Evolutionary conservation across 1,140 invertebrate species (phyloP).

Genomic region (Trichoplusia ni): DNA sequence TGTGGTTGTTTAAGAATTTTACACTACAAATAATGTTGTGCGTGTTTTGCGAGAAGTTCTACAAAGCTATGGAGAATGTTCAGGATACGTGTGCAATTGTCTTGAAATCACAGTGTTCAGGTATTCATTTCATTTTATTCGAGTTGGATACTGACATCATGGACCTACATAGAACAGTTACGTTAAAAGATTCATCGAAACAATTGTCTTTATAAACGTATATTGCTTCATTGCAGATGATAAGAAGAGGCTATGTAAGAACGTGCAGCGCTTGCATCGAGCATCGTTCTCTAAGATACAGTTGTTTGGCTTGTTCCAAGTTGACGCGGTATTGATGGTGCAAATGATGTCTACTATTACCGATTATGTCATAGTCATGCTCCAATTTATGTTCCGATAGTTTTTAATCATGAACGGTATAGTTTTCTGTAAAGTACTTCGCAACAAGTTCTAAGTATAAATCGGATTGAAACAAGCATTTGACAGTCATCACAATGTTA

Average conservation of each 20-base stretch:
- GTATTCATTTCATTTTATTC: too few relatives aligned
- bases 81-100: background rate
- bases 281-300: too few relatives aligned
- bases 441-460: too few relatives aligned
- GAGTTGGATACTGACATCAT: background rate
- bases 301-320: background rate
- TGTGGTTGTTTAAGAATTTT: background rate
- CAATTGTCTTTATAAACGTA: background rate
- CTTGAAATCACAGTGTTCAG: background rate
- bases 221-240: background rate
- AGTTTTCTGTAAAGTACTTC: too few relatives aligned
- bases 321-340: background rate
- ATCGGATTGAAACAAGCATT: too few relatives aligned
- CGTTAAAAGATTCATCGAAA: too few relatives aligned
- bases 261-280: background rate
- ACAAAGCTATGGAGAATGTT: background rate
- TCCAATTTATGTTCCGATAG: background rate
- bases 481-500: too few relatives aligned
- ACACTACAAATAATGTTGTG: background rate
- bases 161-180: too few relatives aligned
- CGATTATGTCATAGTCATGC: background rate
- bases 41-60: background rate
- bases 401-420: too few relatives aligned
- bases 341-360: too few relatives aligned
- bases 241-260: background rate